phyloP scores from a whole-genome alignment of 2,888 invertebrate genomes.

The Noctuana brunneofusca region DNA sequence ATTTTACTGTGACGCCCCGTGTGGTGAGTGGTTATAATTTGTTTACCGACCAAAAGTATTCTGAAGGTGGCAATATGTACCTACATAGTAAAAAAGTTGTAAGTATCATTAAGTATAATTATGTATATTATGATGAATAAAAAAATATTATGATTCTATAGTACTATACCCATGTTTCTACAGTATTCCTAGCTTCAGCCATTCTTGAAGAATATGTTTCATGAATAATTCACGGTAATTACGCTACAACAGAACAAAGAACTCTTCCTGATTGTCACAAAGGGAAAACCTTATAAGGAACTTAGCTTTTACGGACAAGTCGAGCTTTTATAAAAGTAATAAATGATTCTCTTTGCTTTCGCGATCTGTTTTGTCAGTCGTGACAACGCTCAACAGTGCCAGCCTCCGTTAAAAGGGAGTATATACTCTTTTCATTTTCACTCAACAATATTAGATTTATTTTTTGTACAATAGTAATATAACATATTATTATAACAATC shows the following conservation, averaged over 20 bases:
- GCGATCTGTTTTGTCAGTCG: neutral
- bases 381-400: neutral
- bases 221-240: neutral
- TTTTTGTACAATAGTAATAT: too few relatives aligned
- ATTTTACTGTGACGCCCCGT: too few relatives aligned
- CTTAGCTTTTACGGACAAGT: neutral
- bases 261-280: neutral
- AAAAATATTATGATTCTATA: too few relatives aligned
- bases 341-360: conserved; percentile 1
- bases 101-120: neutral
- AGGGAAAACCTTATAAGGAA: neutral
- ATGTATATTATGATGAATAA: too few relatives aligned
- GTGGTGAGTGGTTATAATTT: too few relatives aligned
- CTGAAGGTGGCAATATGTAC: too few relatives aligned
- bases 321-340: conserved; percentile 2
- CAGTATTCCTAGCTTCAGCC: neutral
- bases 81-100: too few relatives aligned
- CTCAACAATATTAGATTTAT: too few relatives aligned
- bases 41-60: too few relatives aligned
- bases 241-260: too few relatives aligned
- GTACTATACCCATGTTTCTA: neutral
- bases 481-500: too few relatives aligned
- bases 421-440: too few relatives aligned
- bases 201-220: neutral
- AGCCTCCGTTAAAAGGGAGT: neutral